These are phyloP conservation scores for Helicorthomorpha holstii DNA, from an alignment of 1,140 invertebrate species.

Conservation along the genomic window DNA sequence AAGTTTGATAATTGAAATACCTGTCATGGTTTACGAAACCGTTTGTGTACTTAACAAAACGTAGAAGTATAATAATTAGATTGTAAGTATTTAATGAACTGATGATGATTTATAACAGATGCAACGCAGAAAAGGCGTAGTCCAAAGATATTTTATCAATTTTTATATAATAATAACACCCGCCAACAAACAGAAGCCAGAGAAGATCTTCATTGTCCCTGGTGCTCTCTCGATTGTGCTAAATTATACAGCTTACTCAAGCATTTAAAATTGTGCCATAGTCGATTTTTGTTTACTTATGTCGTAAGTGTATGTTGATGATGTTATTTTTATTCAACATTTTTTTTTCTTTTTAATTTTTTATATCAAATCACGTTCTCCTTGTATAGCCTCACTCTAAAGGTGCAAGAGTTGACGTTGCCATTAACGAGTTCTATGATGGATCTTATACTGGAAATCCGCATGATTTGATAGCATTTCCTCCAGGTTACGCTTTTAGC, in stretches of 20 bases:
- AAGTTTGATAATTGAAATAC: too few relatives aligned
- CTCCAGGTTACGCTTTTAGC: slow-evolving; percentile 41
- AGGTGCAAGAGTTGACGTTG: slow-evolving; percentile 80
- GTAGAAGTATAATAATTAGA: too few relatives aligned
- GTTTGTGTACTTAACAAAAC: too few relatives aligned
- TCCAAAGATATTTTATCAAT: slow-evolving; percentile 77
- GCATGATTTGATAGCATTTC: slow-evolving; percentile 64
- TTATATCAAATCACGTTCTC: neutral
- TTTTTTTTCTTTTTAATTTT: neutral
- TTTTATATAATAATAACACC: slow-evolving; percentile 87
- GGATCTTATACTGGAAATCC: slow-evolving; percentile 90
- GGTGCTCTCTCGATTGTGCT: slow-evolving; percentile 81
- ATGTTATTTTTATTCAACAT: neutral
- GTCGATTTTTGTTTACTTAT: slow-evolving; percentile 81
- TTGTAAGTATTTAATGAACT: too few relatives aligned
- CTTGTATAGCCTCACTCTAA: slow-evolving; percentile 47
- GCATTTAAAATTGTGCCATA: slow-evolving; percentile 83
- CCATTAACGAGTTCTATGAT: slow-evolving; percentile 87
- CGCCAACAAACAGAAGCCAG: slow-evolving; percentile 86
- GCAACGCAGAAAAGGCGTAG: slow-evolving; percentile 4
- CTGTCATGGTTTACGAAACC: too few relatives aligned
- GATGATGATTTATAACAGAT: too few relatives aligned
- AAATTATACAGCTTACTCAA: slow-evolving; percentile 75
- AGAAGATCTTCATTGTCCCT: slow-evolving; percentile 80
- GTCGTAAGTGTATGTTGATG: slow-evolving; percentile 39